Conservation (phyloP, 2,113 vertebrate species). For the Tragelaphus imberbis region DNA sequence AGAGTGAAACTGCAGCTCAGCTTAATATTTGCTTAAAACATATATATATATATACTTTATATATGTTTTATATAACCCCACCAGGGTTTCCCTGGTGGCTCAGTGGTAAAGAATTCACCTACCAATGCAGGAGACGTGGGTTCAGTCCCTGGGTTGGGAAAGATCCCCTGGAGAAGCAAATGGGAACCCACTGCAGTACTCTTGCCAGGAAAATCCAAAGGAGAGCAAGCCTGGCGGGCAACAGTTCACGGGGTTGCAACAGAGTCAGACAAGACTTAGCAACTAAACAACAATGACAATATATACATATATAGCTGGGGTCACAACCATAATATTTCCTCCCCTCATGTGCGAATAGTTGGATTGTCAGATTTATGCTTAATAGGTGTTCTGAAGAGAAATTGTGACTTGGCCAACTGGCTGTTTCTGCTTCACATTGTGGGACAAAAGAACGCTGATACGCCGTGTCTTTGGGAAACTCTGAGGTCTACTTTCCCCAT, state of each 20-base stretch:
- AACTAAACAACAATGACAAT: neutral
- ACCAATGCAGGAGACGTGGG: neutral
- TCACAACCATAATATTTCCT: neutral
- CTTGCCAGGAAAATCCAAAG: neutral
- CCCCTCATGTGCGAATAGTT: neutral
- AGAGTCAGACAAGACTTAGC: neutral
- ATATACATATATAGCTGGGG: neutral
- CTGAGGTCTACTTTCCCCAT: neutral
- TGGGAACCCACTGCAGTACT: neutral
- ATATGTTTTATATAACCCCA: too few relatives aligned
- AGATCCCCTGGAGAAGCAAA: neutral
- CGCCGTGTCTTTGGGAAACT: neutral
- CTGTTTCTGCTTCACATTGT: neutral
- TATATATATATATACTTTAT: neutral
- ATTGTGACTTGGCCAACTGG: neutral
- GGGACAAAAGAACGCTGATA: neutral
- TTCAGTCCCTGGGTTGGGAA: neutral
- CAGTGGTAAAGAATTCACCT: neutral
- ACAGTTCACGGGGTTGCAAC: neutral
- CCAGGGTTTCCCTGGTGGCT: neutral
- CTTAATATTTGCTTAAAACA: neutral
- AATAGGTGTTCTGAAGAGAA: neutral
- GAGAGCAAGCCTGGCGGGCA: neutral
- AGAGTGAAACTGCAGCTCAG: neutral
- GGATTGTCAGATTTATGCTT: neutral